These are phyloP conservation scores for Atherinosoma microstoma DNA, from an alignment of 2,797 vertebrate genomes.

Conservation along the genomic window DNA sequence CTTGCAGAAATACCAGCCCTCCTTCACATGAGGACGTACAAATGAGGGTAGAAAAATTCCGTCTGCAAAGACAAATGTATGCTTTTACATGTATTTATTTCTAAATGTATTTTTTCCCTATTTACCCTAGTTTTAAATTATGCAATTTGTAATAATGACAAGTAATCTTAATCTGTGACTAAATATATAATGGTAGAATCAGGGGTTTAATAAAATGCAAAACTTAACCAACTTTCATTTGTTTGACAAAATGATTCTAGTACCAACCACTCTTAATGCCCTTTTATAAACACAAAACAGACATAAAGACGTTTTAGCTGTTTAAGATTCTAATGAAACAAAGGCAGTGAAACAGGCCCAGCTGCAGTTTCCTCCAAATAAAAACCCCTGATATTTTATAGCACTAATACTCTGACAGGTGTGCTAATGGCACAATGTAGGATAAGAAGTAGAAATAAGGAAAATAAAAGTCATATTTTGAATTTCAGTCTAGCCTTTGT, in stretches of 20 bases:
- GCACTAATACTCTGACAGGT: slow-evolving; percentile 7
- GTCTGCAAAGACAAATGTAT: neutral
- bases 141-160: neutral
- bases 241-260: neutral
- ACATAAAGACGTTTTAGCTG: no score
- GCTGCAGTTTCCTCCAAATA: no score
- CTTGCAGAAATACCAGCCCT: slow-evolving; percentile 14
- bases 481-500: neutral
- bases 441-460: no score
- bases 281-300: no score
- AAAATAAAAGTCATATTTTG: neutral
- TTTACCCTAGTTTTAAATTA: neutral
- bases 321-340: no score
- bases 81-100: neutral
- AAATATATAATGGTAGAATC: neutral
- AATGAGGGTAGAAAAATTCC: neutral
- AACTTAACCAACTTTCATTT: no score
- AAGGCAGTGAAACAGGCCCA: neutral
- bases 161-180: no score
- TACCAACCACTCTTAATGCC: no score
- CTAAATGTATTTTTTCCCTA: neutral
- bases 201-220: neutral
- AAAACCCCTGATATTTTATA: neutral
- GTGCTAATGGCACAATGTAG: no score
- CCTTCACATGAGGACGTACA: neutral